phyloP scores from a whole-genome alignment of 2,113 vertebrate genomes.

The Charina bottae region DNA sequence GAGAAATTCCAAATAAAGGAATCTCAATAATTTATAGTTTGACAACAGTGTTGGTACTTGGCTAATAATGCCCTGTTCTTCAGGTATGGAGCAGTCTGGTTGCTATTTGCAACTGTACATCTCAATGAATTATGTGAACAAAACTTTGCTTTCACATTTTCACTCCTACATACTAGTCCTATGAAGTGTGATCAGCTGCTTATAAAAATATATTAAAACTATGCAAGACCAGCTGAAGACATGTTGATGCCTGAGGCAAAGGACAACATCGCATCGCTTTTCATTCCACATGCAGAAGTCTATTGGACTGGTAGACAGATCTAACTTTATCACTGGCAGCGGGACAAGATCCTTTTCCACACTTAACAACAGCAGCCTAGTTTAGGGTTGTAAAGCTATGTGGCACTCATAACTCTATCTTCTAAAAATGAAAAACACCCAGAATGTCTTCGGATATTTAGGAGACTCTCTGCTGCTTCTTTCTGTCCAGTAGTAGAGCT shows the following conservation, averaged over 20 bases:
- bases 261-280: neutral
- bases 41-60: slow-evolving; percentile 28
- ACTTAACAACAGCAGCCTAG: neutral
- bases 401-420: neutral
- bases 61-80: slow-evolving; percentile 8
- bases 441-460: neutral
- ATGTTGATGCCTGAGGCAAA: neutral
- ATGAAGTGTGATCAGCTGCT: slow-evolving; percentile 37
- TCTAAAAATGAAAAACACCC: neutral
- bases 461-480: neutral
- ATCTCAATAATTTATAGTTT: slow-evolving; percentile 36
- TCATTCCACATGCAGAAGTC: neutral
- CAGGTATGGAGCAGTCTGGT: slow-evolving; percentile 45
- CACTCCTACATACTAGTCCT: slow-evolving; percentile 31
- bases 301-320: neutral
- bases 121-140: neutral
- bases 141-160: slow-evolving; percentile 13
- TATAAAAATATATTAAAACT: slow-evolving; percentile 40
- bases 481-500: neutral
- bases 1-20: slow-evolving; percentile 48
- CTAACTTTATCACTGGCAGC: neutral
- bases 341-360: neutral
- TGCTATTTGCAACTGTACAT: slow-evolving; percentile 18
- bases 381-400: neutral
- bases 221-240: slow-evolving; percentile 13